Evolutionary conservation across 2,113 vertebrate species (phyloP).

Genomic region (Murina feae): DNA sequence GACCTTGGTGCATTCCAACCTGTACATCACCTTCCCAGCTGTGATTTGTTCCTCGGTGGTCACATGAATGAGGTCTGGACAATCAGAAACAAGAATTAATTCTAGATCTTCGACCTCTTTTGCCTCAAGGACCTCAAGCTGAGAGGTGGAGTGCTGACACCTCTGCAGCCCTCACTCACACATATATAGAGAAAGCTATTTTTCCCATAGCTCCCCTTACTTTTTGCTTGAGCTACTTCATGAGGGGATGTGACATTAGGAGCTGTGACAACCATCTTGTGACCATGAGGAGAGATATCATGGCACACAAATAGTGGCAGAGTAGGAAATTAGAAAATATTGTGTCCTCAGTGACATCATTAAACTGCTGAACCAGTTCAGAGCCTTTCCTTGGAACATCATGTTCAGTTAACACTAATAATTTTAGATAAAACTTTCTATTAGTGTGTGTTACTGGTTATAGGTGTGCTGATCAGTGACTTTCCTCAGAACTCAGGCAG

Average conservation of each 20-base stretch:
- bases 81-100: not conserved
- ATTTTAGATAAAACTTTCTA: not conserved
- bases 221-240: not conserved
- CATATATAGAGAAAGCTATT: not conserved
- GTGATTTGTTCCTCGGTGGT: not conserved
- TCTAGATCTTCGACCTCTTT: not conserved
- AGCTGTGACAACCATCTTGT: not conserved
- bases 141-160: rapidly evolving
- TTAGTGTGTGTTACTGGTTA: not conserved
- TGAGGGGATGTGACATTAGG: not conserved
- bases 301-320: not conserved
- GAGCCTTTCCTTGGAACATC: not conserved
- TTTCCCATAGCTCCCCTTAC: not conserved
- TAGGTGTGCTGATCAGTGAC: not conserved
- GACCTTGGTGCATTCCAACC: too few relatives aligned
- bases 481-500: not conserved
- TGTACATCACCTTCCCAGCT: not conserved
- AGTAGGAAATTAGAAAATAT: not conserved
- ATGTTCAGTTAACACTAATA: not conserved
- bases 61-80: not conserved
- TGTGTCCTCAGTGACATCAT: not conserved
- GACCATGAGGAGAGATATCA: not conserved
- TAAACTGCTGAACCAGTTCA: too few relatives aligned
- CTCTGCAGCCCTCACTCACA: not conserved
- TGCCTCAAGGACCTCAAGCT: not conserved